Evolutionary conservation across 2,797 vertebrate species (phyloP).

Genomic region (Lophius americanus): DNA sequence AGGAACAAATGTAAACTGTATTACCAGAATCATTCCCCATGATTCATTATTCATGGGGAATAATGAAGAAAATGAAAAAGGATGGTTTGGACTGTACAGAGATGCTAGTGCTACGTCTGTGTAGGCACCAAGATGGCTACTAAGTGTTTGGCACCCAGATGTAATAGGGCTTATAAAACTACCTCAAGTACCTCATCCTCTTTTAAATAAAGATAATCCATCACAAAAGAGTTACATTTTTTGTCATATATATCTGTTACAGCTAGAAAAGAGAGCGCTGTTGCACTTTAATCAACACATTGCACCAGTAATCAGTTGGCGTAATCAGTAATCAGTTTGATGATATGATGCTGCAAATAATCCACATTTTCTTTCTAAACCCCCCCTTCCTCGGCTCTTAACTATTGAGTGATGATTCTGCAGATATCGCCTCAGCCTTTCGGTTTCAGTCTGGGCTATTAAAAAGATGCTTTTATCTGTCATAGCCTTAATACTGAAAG

Average conservation of each 20-base stretch:
- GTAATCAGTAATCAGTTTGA: neutral
- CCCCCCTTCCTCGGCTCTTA: neutral
- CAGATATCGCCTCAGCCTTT: slow-evolving; percentile 23
- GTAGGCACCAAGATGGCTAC: slow-evolving; percentile 45
- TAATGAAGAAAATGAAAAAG: slow-evolving; percentile 57
- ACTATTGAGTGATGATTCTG: slow-evolving; percentile 9
- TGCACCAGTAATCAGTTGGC: no score
- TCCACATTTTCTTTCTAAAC: neutral
- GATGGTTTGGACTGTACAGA: slow-evolving; percentile 29
- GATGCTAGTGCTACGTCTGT: slow-evolving; percentile 49
- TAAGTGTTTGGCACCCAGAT: slow-evolving; percentile 42
- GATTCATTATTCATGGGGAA: slow-evolving; percentile 33
- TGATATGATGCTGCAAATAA: neutral
- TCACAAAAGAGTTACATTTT: slow-evolving; percentile 6
- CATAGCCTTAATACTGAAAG: neutral
- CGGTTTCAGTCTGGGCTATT: neutral
- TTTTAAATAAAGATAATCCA: slow-evolving; percentile 39
- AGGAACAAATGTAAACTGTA: slow-evolving; percentile 59
- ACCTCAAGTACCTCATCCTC: neutral
- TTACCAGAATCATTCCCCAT: slow-evolving; percentile 19
- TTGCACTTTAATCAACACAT: neutral
- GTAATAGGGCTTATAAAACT: neutral
- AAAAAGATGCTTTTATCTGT: slow-evolving; percentile 15
- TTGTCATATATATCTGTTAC: slow-evolving; percentile 12
- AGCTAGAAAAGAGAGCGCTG: neutral